These are phyloP conservation scores for Xiphophorus couchianus DNA, from an alignment of 2,113 vertebrate genomes.

Conservation along the genomic window DNA sequence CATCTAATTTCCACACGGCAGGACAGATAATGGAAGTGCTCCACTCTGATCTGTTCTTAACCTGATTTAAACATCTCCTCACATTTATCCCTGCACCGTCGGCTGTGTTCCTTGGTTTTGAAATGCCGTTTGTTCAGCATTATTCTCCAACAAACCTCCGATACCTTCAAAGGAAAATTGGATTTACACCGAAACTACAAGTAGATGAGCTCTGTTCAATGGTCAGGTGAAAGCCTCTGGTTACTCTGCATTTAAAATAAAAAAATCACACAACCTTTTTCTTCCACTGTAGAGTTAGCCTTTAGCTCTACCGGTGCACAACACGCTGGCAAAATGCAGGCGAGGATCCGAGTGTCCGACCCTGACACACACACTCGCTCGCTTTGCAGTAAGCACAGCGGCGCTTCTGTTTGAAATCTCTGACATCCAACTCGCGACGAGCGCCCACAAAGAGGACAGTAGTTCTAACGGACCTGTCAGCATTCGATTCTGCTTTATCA, in stretches of 20 bases:
- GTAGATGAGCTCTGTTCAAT: no score
- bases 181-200: not conserved
- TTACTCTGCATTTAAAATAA: not conserved
- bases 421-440: conserved; percentile 28
- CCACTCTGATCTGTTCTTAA: not conserved
- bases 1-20: no score
- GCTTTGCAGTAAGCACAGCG: conserved; percentile 50
- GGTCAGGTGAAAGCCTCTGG: no score
- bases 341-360: conserved; percentile 55
- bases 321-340: conserved; percentile 38
- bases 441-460: conserved; percentile 12
- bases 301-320: conserved; percentile 53
- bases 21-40: no score
- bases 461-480: conserved; percentile 34
- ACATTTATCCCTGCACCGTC: no score
- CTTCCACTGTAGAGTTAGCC: not conserved
- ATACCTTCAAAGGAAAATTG: not conserved
- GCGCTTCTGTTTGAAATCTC: conserved; percentile 45
- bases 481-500: conserved; percentile 1
- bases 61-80: no score
- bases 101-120: no score
- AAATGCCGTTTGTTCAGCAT: no score
- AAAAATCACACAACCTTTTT: not conserved
- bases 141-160: no score
- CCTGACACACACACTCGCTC: conserved; percentile 42